These are phyloP conservation scores for Calameuta idolon DNA, from an alignment of 2,888 invertebrate species.

Conservation along the genomic window DNA sequence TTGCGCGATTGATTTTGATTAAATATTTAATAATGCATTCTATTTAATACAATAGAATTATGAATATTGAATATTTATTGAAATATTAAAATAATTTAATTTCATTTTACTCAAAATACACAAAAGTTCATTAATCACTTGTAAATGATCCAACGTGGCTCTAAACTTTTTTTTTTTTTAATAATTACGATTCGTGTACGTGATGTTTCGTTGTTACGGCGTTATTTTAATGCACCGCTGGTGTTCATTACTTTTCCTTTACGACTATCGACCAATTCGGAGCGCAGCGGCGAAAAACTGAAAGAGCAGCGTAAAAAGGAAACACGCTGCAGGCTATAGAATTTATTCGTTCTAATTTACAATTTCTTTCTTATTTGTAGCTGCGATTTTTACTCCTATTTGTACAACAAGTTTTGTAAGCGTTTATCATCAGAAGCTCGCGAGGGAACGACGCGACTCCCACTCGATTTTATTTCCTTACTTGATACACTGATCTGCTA, in stretches of 20 bases:
- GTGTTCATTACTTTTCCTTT: slow-evolving; percentile 43
- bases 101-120: too few relatives aligned
- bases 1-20: too few relatives aligned
- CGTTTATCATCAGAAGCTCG: neutral
- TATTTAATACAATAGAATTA: too few relatives aligned
- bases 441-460: neutral
- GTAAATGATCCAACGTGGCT: neutral
- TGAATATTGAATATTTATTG: too few relatives aligned
- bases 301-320: neutral
- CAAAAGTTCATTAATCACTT: neutral
- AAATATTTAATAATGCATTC: too few relatives aligned
- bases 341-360: neutral
- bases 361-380: neutral
- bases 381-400: neutral
- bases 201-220: slow-evolving; percentile 23
- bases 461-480: neutral
- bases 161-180: neutral
- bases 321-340: neutral
- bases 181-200: neutral
- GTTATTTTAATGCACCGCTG: slow-evolving; percentile 18
- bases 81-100: too few relatives aligned
- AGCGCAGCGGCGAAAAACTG: slow-evolving; percentile 12
- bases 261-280: slow-evolving; percentile 10
- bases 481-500: neutral
- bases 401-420: neutral